phyloP scores from a whole-genome alignment of 2,888 invertebrate genomes.

The Carterocephalus palaemon region DNA sequence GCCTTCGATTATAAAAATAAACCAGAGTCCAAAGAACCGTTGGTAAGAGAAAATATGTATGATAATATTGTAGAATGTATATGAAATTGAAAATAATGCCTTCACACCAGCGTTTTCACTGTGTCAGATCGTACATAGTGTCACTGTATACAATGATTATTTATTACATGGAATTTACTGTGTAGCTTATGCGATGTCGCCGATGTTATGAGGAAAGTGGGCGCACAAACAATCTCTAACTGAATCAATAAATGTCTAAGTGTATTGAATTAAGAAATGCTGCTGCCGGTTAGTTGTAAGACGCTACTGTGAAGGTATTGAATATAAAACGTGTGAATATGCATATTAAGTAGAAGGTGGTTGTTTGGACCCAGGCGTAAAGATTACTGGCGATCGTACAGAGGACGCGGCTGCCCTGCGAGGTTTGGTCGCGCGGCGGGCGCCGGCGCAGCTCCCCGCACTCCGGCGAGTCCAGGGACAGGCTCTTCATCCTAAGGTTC shows the following conservation, averaged over 20 bases:
- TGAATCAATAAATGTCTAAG: no score
- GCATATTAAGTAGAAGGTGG: constrained; percentile 24
- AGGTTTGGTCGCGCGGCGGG: constrained; percentile 67
- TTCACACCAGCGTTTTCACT: background rate
- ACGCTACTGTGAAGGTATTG: constrained; percentile 6
- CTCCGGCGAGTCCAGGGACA: constrained; percentile 97
- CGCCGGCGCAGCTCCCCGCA: constrained; percentile 89
- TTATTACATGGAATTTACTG: no score
- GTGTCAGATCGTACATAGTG: background rate
- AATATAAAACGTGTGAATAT: constrained; percentile 4
- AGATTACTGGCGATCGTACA: constrained; percentile 70
- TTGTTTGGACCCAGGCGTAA: constrained; percentile 60
- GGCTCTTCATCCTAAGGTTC: constrained; percentile 98
- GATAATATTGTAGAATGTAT: background rate
- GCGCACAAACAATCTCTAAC: no score
- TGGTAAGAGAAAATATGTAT: constrained; percentile 5
- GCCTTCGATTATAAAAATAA: constrained; percentile 38
- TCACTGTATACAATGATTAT: background rate
- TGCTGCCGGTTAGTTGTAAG: background rate
- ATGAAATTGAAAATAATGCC: background rate
- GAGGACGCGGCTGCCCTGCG: constrained; percentile 80
- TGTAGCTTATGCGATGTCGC: no score
- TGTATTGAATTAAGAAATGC: constrained; percentile 1
- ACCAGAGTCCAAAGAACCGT: constrained; percentile 61
- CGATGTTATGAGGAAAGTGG: no score